Evolutionary conservation across 1,140 invertebrate genomes (phyloP).

Genomic region (Musca domestica): DNA sequence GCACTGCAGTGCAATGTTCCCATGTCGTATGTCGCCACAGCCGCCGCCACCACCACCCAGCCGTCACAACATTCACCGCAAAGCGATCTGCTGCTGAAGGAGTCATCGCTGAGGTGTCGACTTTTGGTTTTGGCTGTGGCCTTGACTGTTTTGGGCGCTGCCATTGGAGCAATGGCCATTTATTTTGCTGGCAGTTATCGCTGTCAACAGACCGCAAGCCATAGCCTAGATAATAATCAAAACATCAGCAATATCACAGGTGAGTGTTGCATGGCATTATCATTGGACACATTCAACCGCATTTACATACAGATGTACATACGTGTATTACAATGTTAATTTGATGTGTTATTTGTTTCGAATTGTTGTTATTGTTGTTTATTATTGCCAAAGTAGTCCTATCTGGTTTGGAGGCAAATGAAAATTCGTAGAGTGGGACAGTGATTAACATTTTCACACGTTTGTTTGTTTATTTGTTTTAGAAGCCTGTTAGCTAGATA

Average conservation of each 20-base stretch:
- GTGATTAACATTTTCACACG: no score
- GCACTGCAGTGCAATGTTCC: conserved; percentile 32
- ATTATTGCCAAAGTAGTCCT: no score
- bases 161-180: conserved; percentile 48
- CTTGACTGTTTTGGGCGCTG: conserved; percentile 49
- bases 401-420: no score
- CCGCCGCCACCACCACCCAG: background rate
- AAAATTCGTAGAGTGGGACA: no score
- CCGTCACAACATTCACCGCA: conserved; percentile 10
- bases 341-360: no score
- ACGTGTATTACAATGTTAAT: no score
- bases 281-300: no score
- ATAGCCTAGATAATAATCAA: conserved; percentile 10
- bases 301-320: no score
- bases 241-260: conserved; percentile 11
- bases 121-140: conserved; percentile 46
- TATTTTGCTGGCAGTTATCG: conserved; percentile 49
- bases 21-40: conserved; percentile 4
- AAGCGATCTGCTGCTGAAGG: conserved; percentile 49
- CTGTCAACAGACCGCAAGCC: conserved; percentile 27
- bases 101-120: conserved; percentile 42
- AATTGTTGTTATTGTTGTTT: no score
- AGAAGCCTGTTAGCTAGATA: no score
- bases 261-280: background rate
- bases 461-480: no score